These are phyloP conservation scores for Diglossa cyanea DNA, from an alignment of 2,797 vertebrate genomes.

Conservation along the genomic window DNA sequence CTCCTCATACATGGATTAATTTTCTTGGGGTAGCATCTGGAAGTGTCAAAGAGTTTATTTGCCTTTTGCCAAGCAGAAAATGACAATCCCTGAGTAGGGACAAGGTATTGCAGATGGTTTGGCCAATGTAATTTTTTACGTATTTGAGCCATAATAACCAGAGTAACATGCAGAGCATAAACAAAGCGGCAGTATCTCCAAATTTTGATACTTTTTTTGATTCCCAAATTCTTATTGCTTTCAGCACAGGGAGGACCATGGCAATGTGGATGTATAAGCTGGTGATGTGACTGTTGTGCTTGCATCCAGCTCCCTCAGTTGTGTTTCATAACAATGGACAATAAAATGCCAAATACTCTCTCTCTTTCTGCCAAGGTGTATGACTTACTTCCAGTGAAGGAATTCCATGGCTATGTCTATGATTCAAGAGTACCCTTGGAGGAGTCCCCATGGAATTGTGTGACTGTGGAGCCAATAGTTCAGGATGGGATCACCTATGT, in stretches of 20 bases:
- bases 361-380: conserved; percentile 67
- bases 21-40: not conserved
- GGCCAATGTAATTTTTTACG: not conserved
- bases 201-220: not conserved
- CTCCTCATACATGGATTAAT: not conserved
- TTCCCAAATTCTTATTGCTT: not conserved
- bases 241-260: not conserved
- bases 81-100: not conserved
- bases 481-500: conserved; percentile 39
- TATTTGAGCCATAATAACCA: not conserved
- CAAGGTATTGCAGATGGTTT: not conserved
- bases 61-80: not conserved
- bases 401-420: not conserved
- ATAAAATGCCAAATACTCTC: not conserved
- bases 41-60: not conserved
- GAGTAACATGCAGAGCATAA: not conserved
- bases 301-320: not conserved
- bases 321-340: not conserved
- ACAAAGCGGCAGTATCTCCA: not conserved
- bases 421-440: not conserved
- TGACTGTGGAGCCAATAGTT: not conserved
- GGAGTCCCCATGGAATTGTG: not conserved
- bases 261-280: not conserved
- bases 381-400: conserved; percentile 59
- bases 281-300: not conserved